Base-by-base conservation (phyloP, 2,113 vertebrate species). In the Electrona antarctica region DNA sequence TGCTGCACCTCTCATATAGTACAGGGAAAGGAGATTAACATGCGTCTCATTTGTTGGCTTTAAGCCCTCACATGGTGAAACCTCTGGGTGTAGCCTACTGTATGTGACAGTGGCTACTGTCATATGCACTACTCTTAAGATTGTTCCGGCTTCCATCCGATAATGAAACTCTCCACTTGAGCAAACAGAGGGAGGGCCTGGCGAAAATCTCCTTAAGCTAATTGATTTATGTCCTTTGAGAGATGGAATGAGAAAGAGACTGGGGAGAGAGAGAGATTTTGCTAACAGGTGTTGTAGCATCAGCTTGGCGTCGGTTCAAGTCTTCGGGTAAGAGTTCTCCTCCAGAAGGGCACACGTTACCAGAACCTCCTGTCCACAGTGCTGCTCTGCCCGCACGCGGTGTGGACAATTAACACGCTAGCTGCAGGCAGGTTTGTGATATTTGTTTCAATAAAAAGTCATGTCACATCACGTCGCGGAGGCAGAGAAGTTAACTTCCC, bases 21-120 rank as follows among this genome's bases (percentile, higher is more conserved):
- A 55, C 64, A 86, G 89, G 64, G 79, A 74, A 85, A 85, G 78
- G 77, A 88, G 87, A 91, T 90, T 88, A 92, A 88, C 87, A 91
- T 84, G 86, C 74, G 71, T 80, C 78, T 21, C 68, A 69, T 75
- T 87, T 71, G 48, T 74, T 55, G 68, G 33, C 3, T 41, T 41
- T 68, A 58, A 72, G 79, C 69, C 77, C 66, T 87, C 77, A 52
- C 57, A 15, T 55, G 73, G 63, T 70, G 33, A 85, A 77, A 88
- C 71, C 81, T 71, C 8, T 1, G 75, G 79, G 81, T 41, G 33
- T 21, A 21, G 21, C 21, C 21, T 41, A n/a, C n/a, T n/a, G n/a
- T n/a, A 41, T 41, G 78, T 78, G 71, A 85, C 57, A 63, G 63
- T 59, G 71, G 78, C 60, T 21, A 21, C 21, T 21, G 21, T 21